Evolutionary conservation across 2,113 vertebrate species (phyloP).

Genomic region (Tamias sibiricus): DNA sequence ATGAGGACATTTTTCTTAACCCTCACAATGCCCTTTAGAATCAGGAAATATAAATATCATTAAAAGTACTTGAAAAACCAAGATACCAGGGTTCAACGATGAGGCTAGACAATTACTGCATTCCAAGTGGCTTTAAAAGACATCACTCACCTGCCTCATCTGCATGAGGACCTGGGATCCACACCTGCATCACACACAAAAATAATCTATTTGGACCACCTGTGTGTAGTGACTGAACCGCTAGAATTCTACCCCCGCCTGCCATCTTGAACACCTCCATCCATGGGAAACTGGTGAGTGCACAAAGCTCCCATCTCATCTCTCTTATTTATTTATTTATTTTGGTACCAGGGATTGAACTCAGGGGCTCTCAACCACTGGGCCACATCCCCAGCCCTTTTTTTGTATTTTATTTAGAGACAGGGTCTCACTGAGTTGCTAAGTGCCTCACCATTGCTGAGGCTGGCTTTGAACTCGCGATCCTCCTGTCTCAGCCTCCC

Average conservation of each 20-base stretch:
- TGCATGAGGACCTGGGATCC: neutral
- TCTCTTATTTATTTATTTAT: too few relatives aligned
- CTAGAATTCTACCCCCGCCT: neutral
- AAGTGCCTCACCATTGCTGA: too few relatives aligned
- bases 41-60: conserved; percentile 40
- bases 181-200: neutral
- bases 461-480: too few relatives aligned
- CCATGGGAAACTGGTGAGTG: neutral
- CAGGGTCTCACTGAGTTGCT: too few relatives aligned
- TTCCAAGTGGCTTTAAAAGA: neutral
- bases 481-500: too few relatives aligned
- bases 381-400: too few relatives aligned
- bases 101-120: neutral
- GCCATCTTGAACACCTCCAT: neutral
- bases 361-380: too few relatives aligned
- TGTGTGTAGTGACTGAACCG: neutral
- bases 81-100: conserved; percentile 25
- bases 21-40: conserved; percentile 52
- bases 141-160: neutral
- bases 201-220: neutral
- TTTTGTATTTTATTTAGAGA: too few relatives aligned
- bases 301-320: neutral
- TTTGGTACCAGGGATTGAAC: too few relatives aligned
- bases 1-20: conserved; percentile 61
- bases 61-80: conserved; percentile 45